Conservation (phyloP, 2,888 invertebrate species). For the Ischnus inquisitorius region DNA sequence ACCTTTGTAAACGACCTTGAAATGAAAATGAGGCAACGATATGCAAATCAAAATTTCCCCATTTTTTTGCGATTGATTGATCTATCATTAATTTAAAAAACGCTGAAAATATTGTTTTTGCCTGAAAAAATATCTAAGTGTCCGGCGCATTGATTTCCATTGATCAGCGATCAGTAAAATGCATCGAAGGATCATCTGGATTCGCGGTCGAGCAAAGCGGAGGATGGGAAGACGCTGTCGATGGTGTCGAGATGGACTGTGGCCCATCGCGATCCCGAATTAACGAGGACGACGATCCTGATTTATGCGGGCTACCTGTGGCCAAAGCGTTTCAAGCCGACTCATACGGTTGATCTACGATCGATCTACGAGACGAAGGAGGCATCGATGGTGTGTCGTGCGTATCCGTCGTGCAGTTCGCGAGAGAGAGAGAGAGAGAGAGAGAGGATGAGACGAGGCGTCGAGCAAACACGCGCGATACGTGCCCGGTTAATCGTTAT, state of each 20-base stretch:
- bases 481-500: constrained; percentile 80
- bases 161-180: constrained; percentile 50
- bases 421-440: no score
- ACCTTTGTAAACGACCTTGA: no score
- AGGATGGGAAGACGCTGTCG: constrained; percentile 30
- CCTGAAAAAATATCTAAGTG: no score
- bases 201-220: constrained; percentile 1
- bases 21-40: no score
- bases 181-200: constrained; percentile 32
- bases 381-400: background rate
- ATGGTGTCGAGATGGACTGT: constrained; percentile 54
- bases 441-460: constrained; percentile 49
- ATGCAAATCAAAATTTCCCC: no score
- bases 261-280: constrained; percentile 75
- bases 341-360: constrained; percentile 75
- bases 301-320: constrained; percentile 74
- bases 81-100: no score
- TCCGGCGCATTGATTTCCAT: constrained; percentile 3
- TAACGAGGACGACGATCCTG: constrained; percentile 79
- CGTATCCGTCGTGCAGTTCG: background rate
- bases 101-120: no score
- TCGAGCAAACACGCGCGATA: constrained; percentile 77
- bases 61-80: no score
- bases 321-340: constrained; percentile 42
- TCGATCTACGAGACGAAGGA: constrained; percentile 74